Conservation (phyloP, 2,888 invertebrate species). For the Pseudococcus viburni region DNA sequence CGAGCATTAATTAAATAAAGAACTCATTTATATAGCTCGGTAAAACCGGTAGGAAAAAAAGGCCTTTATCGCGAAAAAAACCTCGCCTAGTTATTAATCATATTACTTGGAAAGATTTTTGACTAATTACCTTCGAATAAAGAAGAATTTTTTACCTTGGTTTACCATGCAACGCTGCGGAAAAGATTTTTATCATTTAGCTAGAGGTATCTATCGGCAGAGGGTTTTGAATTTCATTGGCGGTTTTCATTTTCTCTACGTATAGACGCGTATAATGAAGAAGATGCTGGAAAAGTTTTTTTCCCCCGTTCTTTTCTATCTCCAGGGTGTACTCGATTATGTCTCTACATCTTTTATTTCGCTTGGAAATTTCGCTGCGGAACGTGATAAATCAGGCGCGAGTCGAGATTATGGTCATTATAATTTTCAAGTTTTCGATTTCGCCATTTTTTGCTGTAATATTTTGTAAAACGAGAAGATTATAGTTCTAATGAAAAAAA, state of each 20-base stretch:
- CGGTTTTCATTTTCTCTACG: background rate
- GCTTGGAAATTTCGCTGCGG: background rate
- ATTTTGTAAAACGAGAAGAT: background rate
- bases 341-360: background rate
- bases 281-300: background rate
- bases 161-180: background rate
- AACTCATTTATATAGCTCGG: conserved; percentile 35
- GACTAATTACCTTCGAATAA: conserved; percentile 50
- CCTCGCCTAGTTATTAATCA: conserved; percentile 23
- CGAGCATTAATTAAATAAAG: conserved; percentile 49
- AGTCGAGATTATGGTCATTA: background rate
- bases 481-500: background rate
- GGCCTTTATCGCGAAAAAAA: conserved; percentile 23
- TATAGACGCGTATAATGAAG: background rate
- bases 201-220: no score
- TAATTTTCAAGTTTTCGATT: background rate
- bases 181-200: background rate
- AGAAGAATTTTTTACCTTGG: background rate
- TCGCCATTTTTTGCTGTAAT: background rate
- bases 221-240: conserved; percentile 17
- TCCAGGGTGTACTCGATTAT: background rate
- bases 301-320: background rate
- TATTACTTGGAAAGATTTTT: conserved; percentile 30
- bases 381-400: background rate
- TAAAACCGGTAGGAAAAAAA: conserved; percentile 18